Base-by-base conservation (phyloP, 1,140 invertebrate genomes). In the Camponotus floridanus region DNA sequence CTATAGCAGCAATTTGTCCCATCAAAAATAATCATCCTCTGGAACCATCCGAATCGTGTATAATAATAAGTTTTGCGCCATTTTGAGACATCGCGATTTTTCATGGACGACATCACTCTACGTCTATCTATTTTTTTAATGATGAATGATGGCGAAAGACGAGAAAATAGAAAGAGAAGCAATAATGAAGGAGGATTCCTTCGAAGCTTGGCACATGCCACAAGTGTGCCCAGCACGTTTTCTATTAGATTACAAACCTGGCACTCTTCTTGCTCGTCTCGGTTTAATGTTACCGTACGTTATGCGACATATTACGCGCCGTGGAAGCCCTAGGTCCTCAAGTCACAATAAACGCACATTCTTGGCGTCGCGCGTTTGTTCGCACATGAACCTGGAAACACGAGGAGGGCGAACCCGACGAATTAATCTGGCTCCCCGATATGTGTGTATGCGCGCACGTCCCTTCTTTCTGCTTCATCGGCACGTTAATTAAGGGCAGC, bases 151-250 rank as follows among this genome's bases (percentile, higher is more conserved):
- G 6, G 42, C 33, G 45, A 39, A 31, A 78, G 67, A 21, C 48
- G 70, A 61, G 45, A 55, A 62, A 59, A 36, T 8, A 21, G 9
- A 76, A 51, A n/a, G 55, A 71, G 42, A 84, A 73, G 33, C 18
- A 9, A 36, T 42, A n/a, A n/a, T 48, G 64, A 31, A 81, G 62
- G n/a, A 62, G 57, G 48, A 39, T 26, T 78, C 57, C 70, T 39
- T 45, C 36, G 7, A 91, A 89, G 91, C 87, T 92, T 92, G 91
- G 92, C 92, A 92, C 93, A 94, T 94, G 93, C 93, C 92, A 92
- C 92, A 93, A 94, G 92, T 94, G 94, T 93, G 92, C 90, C 91
- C 90, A 85, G 85, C 91, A 89, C 81, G 86, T 85, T 91, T 91
- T 87, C 90, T 93, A 93, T 94, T 94, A 85, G 88, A 87, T 94